A percentile compares a stretch with the other conserved stretches of the same genome.
phyloP scores from a whole-genome alignment of 2,797 vertebrate genomes.

The Peromyscus aztecus region DNA sequence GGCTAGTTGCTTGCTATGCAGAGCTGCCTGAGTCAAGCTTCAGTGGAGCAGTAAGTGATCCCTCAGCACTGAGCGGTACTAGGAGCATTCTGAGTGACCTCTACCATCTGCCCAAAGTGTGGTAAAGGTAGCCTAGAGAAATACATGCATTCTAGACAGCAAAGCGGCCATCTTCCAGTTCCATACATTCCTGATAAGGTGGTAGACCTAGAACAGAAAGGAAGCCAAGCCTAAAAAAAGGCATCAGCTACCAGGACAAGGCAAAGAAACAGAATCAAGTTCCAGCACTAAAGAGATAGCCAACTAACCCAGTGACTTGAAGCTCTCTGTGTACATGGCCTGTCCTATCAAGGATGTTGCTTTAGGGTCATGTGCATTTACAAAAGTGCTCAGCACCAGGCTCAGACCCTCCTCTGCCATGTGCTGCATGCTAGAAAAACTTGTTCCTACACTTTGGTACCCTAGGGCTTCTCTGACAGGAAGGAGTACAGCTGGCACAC shows the following conservation, averaged over 20 bases:
- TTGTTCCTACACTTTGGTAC: not conserved
- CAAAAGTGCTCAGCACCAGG: not conserved
- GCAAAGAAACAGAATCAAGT: not conserved
- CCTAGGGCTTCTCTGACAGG: not conserved
- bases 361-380: not conserved
- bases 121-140: not conserved
- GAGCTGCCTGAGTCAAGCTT: not conserved
- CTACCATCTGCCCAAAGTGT: fast-evolving
- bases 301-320: not conserved
- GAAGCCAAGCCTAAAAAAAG: not conserved
- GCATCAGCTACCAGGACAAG: not conserved
- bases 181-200: fast-evolving
- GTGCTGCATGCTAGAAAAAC: not conserved
- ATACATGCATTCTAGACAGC: no score
- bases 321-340: not conserved
- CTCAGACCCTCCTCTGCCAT: not conserved
- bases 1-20: not conserved
- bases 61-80: no score
- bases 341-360: not conserved
- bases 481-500: not conserved
- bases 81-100: not conserved
- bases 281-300: not conserved
- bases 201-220: not conserved
- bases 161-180: not conserved
- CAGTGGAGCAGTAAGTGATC: fast-evolving